phyloP scores from a whole-genome alignment of 2,797 vertebrate species.

The Pogoniulus pusillus region DNA sequence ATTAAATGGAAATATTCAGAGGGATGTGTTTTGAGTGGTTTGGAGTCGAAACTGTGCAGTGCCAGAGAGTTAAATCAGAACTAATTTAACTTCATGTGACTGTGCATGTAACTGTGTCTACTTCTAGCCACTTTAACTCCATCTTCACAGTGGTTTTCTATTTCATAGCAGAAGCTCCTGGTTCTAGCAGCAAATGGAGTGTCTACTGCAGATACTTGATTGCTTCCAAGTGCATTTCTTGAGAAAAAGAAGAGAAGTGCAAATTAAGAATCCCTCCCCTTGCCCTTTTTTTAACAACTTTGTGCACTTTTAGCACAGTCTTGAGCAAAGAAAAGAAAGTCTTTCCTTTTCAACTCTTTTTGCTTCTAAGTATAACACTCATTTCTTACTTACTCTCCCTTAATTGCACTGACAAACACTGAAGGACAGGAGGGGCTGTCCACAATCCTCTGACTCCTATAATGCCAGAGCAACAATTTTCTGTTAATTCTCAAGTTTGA shows the following conservation, averaged over 20 bases:
- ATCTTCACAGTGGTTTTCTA: background rate
- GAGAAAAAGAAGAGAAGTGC: background rate
- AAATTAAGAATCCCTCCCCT: background rate
- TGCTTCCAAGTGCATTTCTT: background rate
- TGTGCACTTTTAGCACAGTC: background rate
- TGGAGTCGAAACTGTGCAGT: background rate
- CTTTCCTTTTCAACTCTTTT: background rate
- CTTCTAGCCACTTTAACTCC: background rate
- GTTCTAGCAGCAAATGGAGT: background rate
- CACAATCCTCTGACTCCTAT: background rate
- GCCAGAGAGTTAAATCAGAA: background rate
- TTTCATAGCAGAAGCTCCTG: background rate
- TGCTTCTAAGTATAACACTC: background rate
- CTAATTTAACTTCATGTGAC: background rate
- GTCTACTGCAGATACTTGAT: background rate
- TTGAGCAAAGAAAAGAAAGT: background rate
- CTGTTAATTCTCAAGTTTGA: background rate
- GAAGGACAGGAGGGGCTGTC: background rate
- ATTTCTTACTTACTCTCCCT: background rate
- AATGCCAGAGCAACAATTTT: background rate
- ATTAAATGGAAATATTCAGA: background rate
- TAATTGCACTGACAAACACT: background rate
- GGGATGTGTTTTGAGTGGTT: background rate
- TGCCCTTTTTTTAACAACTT: background rate
- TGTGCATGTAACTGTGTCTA: accelerated